Base-by-base conservation (phyloP, 2,797 vertebrate species). In the Gymnodraco acuticeps region DNA sequence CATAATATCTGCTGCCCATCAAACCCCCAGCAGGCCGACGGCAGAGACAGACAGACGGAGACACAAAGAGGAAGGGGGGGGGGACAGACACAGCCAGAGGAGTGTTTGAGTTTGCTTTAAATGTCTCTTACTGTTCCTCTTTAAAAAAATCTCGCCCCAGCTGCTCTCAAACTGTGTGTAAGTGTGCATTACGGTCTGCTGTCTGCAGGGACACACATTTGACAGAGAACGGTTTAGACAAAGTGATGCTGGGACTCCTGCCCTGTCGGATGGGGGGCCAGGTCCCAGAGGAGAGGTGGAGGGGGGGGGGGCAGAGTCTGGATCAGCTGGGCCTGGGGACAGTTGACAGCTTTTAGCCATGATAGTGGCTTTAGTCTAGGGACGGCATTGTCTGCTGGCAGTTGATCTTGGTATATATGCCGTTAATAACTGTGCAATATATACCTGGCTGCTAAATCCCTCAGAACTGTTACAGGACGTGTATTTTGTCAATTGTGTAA, bases 1-100 rank as follows among this genome's bases (percentile, higher is more conserved):
- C 51, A 45, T 76, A 71, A 59, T 80, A 68, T 81, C 61, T 82
- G 64, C 72, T 80, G 70, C 73, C 70, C 71, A 55, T 87, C 76
- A 77, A 68, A 71, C 38, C 16, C 55, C 51, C 23, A 50, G 51
- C 19, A 52, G 17, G 15, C 50, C 42, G 43, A 42, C 0, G 3
- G 65, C 66, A 58, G 27, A 70, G 27, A 42, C 23, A 38, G 27
- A 60, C 11, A 17, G 8, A 50, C 15, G n/a, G n/a, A 38, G 33
- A 38, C 33, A 9, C 6, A 38, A 9, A 9, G 8, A 9, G 33
- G 33, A 38, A 9, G 33, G 8, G 33, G 33, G 38, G n/a, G 23
- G 38, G 41, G 46, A 7, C 8, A 23, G 17, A 61, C 10, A 51
- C 33, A 51, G 53, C 38, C 33, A 23, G 23, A 4, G 15, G 64